Conservation (phyloP, 1,140 invertebrate genomes). For the Eumaeus atala region DNA sequence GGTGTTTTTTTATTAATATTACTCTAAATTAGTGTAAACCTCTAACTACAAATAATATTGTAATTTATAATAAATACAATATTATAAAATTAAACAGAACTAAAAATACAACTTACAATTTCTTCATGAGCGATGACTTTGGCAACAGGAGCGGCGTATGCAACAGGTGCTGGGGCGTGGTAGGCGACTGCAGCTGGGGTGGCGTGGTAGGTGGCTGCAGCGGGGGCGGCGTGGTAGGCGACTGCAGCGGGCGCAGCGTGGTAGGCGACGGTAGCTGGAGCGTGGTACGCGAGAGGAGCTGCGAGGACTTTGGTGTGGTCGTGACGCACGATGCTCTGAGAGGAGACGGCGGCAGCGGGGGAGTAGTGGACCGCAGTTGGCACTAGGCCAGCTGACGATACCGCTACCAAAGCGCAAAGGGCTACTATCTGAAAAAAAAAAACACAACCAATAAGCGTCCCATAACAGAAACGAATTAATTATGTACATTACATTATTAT, state of each 20-base stretch:
- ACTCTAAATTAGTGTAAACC: too few relatives aligned
- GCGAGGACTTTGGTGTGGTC: too few relatives aligned
- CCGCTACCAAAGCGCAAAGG: slow-evolving; percentile 38
- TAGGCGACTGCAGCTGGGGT: slow-evolving; percentile 16
- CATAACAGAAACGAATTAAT: too few relatives aligned
- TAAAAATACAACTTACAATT: slow-evolving; percentile 32
- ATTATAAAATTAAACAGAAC: too few relatives aligned
- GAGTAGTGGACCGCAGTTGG: slow-evolving; percentile 30
- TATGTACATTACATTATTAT: too few relatives aligned
- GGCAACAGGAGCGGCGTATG: slow-evolving; percentile 26
- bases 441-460: too few relatives aligned
- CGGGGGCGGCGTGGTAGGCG: too few relatives aligned
- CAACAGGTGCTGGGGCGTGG: slow-evolving; percentile 10
- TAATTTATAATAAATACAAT: too few relatives aligned
- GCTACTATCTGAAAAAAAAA: slow-evolving; percentile 41
- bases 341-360: slow-evolving; percentile 30
- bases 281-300: slow-evolving; percentile 23
- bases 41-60: too few relatives aligned
- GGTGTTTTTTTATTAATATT: too few relatives aligned
- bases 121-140: slow-evolving; percentile 35
- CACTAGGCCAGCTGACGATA: slow-evolving; percentile 39
- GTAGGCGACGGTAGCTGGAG: slow-evolving; percentile 12
- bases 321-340: too few relatives aligned
- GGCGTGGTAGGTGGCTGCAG: slow-evolving; percentile 26
- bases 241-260: too few relatives aligned